Conservation (phyloP, 2,888 invertebrate genomes). For the Lordiphosa fenestrarum region DNA sequence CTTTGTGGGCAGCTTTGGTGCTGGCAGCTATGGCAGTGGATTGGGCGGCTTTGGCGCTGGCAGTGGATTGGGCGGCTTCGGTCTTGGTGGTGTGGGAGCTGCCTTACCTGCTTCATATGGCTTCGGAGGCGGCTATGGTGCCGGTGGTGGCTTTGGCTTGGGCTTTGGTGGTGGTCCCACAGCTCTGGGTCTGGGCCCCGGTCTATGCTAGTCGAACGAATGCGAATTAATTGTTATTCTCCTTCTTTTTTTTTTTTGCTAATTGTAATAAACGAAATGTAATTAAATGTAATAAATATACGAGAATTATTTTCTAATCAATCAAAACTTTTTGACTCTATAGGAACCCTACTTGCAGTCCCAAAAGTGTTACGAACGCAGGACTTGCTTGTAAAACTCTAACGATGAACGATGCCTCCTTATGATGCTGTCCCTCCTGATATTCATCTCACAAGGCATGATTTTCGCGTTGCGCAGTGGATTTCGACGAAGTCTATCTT, state of each 20-base stretch:
- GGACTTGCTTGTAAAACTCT: too few species aligned
- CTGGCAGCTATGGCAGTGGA: constrained; percentile 30
- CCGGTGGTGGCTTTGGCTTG: constrained; percentile 34
- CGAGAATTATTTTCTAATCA: constrained; percentile 7
- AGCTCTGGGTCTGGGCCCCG: constrained; percentile 53
- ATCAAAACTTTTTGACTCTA: too few species aligned
- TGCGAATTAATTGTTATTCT: constrained; percentile 8
- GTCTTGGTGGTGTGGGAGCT: constrained; percentile 24
- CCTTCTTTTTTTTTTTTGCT: constrained; percentile 29
- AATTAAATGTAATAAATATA: constrained; percentile 15
- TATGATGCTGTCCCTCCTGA: too few species aligned
- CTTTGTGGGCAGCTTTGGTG: constrained; percentile 20
- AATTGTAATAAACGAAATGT: constrained; percentile 30
- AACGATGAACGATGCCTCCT: too few species aligned
- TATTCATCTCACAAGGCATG: too few species aligned
- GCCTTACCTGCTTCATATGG: constrained; percentile 39
- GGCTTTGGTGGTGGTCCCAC: constrained; percentile 38
- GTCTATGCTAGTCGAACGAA: constrained; percentile 48
- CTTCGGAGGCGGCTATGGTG: constrained; percentile 41
- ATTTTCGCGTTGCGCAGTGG: too few species aligned
- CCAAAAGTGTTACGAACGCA: too few species aligned
- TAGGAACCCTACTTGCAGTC: too few species aligned
- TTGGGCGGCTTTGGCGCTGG: constrained; percentile 15
- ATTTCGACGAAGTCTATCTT: too few species aligned
- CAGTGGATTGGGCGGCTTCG: constrained; percentile 33